A percentile compares a stretch with the other conserved stretches of the same genome.
Evolutionary conservation across 2,797 vertebrate genomes (phyloP).

Genomic region (Cuniculus paca): DNA sequence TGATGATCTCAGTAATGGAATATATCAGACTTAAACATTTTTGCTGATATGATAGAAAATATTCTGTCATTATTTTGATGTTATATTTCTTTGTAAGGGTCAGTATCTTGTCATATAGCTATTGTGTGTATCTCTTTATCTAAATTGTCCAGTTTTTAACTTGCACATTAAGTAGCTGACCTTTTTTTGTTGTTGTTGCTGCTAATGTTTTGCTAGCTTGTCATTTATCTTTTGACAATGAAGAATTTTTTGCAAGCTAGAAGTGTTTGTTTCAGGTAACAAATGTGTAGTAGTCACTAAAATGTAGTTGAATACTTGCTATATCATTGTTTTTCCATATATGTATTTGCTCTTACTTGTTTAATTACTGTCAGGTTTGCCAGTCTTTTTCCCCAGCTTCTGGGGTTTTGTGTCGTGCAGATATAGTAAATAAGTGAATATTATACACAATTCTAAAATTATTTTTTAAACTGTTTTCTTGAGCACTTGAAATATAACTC

Average conservation of each 20-base stretch:
- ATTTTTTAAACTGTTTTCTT: slow-evolving; percentile 18
- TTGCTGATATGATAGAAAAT: neutral
- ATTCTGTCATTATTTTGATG: slow-evolving; percentile 38
- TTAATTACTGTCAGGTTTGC: slow-evolving; percentile 29
- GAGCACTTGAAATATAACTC: neutral
- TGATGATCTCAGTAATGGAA: neutral
- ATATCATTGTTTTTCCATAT: neutral
- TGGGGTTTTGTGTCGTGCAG: neutral
- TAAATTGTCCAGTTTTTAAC: slow-evolving; percentile 14
- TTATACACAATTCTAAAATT: slow-evolving; percentile 14
- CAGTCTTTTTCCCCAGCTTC: slow-evolving; percentile 7
- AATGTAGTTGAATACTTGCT: slow-evolving; percentile 24
- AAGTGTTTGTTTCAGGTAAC: slow-evolving; percentile 24
- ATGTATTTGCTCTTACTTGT: slow-evolving; percentile 31
- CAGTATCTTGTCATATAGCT: neutral
- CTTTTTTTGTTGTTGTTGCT: neutral
- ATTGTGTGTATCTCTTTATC: neutral
- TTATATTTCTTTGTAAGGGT: slow-evolving; percentile 5
- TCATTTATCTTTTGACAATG: slow-evolving; percentile 28
- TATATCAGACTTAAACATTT: slow-evolving; percentile 44
- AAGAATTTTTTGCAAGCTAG: neutral
- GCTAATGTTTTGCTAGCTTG: neutral
- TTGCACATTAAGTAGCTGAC: neutral
- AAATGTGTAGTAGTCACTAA: neutral
- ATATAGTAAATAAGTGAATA: slow-evolving; percentile 41